Conservation (phyloP, 2,888 invertebrate species). For the Amitus sp. region DNA sequence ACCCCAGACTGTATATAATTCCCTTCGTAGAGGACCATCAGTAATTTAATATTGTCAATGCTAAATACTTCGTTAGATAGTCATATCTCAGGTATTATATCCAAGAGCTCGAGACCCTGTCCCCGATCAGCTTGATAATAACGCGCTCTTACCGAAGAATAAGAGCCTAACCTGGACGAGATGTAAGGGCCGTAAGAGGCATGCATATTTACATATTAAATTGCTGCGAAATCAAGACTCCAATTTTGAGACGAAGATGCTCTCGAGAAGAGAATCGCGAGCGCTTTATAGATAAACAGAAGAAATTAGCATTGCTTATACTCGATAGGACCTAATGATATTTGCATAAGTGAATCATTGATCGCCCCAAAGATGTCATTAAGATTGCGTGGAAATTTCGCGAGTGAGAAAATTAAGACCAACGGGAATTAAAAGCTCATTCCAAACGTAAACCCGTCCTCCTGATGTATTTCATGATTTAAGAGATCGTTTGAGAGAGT, state of each 20-base stretch:
- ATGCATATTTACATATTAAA: constrained; percentile 46
- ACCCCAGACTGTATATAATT: constrained; percentile 30
- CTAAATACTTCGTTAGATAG: constrained; percentile 49
- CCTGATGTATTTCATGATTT: constrained; percentile 52
- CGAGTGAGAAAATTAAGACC: not conserved
- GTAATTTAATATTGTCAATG: constrained; percentile 48
- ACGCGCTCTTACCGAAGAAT: constrained; percentile 17
- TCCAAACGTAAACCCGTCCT: constrained; percentile 32
- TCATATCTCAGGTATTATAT: constrained; percentile 44
- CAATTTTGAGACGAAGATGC: constrained; percentile 37
- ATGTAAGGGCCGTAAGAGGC: constrained; percentile 24
- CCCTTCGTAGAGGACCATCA: constrained; percentile 17
- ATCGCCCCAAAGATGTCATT: not conserved
- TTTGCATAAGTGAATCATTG: constrained; percentile 26
- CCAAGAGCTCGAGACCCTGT: constrained; percentile 21
- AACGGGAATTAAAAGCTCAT: not conserved
- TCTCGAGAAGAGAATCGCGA: constrained; percentile 24
- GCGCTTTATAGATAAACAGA: constrained; percentile 33
- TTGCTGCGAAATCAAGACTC: constrained; percentile 40
- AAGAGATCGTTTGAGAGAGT: constrained; percentile 55
- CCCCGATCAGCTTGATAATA: constrained; percentile 33
- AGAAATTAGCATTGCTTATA: constrained; percentile 35
- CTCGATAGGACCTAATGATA: constrained; percentile 24
- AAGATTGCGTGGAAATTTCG: not conserved
- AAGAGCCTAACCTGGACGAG: constrained; percentile 7